Evolutionary conservation across 2,888 invertebrate genomes (phyloP).

Genomic region (Altica lythri): DNA sequence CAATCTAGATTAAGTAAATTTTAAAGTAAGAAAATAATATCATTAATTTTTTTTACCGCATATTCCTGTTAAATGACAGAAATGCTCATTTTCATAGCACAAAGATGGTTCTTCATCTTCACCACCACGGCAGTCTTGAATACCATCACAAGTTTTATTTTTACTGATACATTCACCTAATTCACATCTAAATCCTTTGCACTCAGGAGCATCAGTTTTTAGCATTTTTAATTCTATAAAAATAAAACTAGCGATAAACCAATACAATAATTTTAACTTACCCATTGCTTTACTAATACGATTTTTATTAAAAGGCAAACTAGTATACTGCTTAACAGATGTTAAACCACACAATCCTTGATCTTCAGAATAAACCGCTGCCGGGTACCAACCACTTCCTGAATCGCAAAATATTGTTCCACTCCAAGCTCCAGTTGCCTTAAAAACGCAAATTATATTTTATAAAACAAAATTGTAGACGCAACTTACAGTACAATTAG

Average conservation of each 20-base stretch:
- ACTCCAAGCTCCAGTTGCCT: conserved; percentile 60
- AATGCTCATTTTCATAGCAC: conserved; percentile 52
- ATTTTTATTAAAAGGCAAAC: conserved; percentile 62
- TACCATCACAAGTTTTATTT: conserved; percentile 68
- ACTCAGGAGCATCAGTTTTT: conserved; percentile 47
- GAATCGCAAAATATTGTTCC: conserved; percentile 73
- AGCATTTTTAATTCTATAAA: no score
- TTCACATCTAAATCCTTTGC: conserved; percentile 69
- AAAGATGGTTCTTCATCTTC: conserved; percentile 65
- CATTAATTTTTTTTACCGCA: conserved; percentile 45
- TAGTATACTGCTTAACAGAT: conserved; percentile 57
- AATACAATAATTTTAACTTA: conserved; percentile 48
- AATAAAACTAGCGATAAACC: no score
- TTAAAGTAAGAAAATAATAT: neutral
- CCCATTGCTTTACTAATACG: conserved; percentile 61
- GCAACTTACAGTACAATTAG: conserved; percentile 36
- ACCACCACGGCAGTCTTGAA: conserved; percentile 70
- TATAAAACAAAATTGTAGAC: no score
- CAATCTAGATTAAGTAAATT: conserved; percentile 63
- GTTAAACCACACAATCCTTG: conserved; percentile 63
- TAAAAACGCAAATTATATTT: conserved; percentile 25
- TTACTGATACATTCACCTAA: conserved; percentile 70
- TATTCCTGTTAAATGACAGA: conserved; percentile 45
- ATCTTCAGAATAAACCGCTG: conserved; percentile 67
- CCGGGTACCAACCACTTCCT: conserved; percentile 71